Base-by-base conservation (phyloP, 53 echinoderm and acorn worm species). In the Arbacia lixula region DNA sequence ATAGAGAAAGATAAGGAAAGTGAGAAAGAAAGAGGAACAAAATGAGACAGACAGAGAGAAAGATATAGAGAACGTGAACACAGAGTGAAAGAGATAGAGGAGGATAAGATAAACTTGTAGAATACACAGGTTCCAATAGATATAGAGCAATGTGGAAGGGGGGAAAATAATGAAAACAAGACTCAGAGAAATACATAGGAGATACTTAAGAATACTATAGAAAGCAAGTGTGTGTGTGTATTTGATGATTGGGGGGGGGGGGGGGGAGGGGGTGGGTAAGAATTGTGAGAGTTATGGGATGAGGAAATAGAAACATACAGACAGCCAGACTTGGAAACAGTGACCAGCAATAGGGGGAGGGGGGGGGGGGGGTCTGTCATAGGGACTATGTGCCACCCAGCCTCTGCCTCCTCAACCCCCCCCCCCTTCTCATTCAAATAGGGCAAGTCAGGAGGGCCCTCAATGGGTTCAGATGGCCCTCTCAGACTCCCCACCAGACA, bases 371-470 rank as follows among this genome's bases (percentile, higher is more conserved):
- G 46, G 46, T 46, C 6, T 10, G 14, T 46, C 8, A 14, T 46
- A 46, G 14, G 14, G 8, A 46, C 46, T 53, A 21, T 68, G 19
- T 72, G 62, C 64, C 82, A 81, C 62, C 63, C 65, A 81, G 82
- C 46, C 20, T 63, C 63, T 56, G 12, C 57, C 21, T 10, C 57
- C 14, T 46, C 8, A 14, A 10, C 46, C 46, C 46, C 14, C 8
- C 46, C 14, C 42, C 42, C 69, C 2, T 10, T 46, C 49, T 14
- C 14, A 46, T 46, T 46, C 49, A 46, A 46, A 46, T 69, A 31
- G 58, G 56, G 56, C 39, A 77, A 14, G 6, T 5, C 38, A 36
- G 24, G 54, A 58, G 77, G 56, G 37, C 26, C 40, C 58, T 77
- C 22, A 26, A 43, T 29, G 36, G 32, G 24, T 49, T 17, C 39